Base-by-base conservation (phyloP, 2,797 vertebrate species). In the Fundulus diaphanus region DNA sequence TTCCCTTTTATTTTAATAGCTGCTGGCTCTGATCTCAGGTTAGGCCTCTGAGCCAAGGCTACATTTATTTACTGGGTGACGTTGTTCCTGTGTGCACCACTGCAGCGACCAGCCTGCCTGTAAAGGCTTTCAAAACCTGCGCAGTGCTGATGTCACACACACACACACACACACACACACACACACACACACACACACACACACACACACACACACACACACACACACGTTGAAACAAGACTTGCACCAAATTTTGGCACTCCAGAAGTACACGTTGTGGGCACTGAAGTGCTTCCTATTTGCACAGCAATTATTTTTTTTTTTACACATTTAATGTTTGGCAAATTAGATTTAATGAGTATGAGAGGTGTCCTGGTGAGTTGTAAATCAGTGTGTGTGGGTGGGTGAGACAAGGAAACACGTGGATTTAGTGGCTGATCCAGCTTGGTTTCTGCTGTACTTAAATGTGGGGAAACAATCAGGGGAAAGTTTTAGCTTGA, bases 31-130 rank as follows among this genome's bases (percentile, higher is more conserved):
- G 81, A 87, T 90, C 74, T 81, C 74, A 71, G 71, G 81, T 89
- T 51, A 80, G 81, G 78, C 59, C 51, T 57, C 75, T 76, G 74
- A 83, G 85, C 85, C 84, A 70, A 72, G 70, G 74, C 74, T 76
- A 37, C 84, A 86, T 76, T 77, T 81, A 84, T 92, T 90, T 89
- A 89, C 75, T 82, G 85, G 85, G 75, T 89, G 85, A 92, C 85
- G 90, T 91, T 67, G 78, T 90, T 92, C 93, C 90, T 63, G 59
- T 63, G 59, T 37, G 59, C 59, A 63, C 59, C 24, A 40, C 91
- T 90, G 85, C 83, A 83, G 87, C 85, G 78, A 79, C 76, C 22
- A 6, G 74, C 79, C 65, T 42, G 80, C 81, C 70, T 42, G 56
- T 56, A 73, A 2, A 2, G 73, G 54, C 68, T 75, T 70, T 67